phyloP scores from a whole-genome alignment of 2,113 vertebrate genomes.

The Callospermophilus lateralis region DNA sequence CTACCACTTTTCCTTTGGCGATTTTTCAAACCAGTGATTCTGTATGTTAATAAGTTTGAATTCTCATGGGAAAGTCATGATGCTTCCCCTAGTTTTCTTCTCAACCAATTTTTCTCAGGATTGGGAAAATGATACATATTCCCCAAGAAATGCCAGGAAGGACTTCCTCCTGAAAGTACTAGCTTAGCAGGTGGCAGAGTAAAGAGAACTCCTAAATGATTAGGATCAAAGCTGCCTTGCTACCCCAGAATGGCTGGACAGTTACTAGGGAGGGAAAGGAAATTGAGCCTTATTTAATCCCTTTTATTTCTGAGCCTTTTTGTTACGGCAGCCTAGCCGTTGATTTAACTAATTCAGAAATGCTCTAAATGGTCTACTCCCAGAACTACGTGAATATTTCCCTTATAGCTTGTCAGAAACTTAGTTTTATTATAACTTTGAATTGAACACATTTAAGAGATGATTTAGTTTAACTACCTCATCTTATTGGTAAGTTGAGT shows the following conservation, averaged over 20 bases:
- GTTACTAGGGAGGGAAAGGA: neutral
- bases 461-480: neutral
- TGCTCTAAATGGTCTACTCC: neutral
- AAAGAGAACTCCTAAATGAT: neutral
- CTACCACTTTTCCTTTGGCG: neutral
- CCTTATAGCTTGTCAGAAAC: neutral
- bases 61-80: neutral
- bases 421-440: conserved; percentile 5
- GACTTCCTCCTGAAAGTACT: neutral
- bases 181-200: neutral
- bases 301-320: neutral
- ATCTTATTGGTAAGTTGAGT: conserved; percentile 41
- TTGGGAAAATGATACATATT: neutral
- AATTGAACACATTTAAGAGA: neutral
- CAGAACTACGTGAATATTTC: neutral
- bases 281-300: neutral
- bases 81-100: neutral
- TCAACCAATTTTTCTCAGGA: neutral
- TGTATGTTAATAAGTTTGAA: neutral
- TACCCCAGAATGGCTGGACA: neutral
- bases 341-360: neutral
- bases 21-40: neutral
- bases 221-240: neutral
- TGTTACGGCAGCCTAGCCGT: neutral
- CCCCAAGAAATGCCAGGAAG: neutral